Percentiles rank a stretch among this genome's conserved stretches.
Conservation (phyloP, 2,888 invertebrate genomes). For the Andrena haemorrhoa region DNA sequence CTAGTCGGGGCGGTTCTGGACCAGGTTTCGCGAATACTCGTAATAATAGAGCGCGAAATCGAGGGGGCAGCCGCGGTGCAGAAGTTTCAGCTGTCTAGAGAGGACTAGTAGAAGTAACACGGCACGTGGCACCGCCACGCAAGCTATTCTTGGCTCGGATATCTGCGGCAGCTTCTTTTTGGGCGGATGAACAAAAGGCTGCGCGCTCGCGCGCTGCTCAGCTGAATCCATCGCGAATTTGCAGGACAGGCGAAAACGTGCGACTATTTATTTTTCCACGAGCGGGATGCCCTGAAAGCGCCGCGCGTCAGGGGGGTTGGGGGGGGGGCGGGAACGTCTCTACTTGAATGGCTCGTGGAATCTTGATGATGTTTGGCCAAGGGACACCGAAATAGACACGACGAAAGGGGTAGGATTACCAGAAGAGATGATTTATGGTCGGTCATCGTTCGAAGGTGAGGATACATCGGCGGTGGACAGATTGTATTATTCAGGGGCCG, state of each 20-base stretch:
- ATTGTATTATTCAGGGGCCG: conserved; percentile 54
- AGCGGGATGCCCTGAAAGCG: neutral
- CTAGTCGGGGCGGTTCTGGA: neutral
- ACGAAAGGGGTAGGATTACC: conserved; percentile 34
- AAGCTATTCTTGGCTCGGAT: conserved; percentile 62
- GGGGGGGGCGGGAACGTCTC: too few relatives aligned
- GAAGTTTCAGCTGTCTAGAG: conserved; percentile 65
- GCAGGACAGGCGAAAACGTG: conserved; percentile 5
- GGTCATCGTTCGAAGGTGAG: neutral
- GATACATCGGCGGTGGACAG: conserved; percentile 19
- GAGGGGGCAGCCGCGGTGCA: conserved; percentile 28
- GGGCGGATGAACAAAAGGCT: conserved; percentile 50
- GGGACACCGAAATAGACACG: conserved; percentile 38
- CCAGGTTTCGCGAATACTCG: conserved; percentile 36
- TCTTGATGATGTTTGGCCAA: conserved; percentile 31
- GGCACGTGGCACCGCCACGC: conserved; percentile 65
- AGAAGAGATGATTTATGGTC: conserved; percentile 46
- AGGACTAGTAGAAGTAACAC: conserved; percentile 52
- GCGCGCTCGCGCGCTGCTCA: conserved; percentile 9
- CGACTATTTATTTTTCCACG: conserved; percentile 24
- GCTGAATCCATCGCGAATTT: conserved; percentile 20
- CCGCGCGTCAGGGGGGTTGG: neutral
- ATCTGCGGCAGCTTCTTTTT: conserved; percentile 51
- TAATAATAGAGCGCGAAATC: conserved; percentile 52
- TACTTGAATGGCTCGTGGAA: conserved; percentile 13